Base-by-base conservation (phyloP, 1,140 invertebrate species). In the Dendrolimus punctatus region DNA sequence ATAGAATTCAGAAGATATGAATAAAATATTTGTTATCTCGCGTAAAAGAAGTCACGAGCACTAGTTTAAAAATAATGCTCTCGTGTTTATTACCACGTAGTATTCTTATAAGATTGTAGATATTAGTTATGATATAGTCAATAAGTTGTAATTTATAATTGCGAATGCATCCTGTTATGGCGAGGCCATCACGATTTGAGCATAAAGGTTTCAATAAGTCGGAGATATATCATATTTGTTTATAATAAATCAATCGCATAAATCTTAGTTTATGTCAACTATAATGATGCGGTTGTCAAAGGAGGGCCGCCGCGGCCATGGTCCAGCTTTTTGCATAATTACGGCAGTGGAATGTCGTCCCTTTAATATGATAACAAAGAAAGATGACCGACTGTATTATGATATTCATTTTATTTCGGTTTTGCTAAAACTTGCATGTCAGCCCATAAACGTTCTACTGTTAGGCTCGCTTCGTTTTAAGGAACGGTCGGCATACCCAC, bases 271-370 rank as follows among this genome's bases (percentile, higher is more conserved):
- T 80, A 80, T 76, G 81, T 83, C 78, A 81, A 80, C 67, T 76
- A 81, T 85, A 85, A 83, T 78, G 80, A 85, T 78, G 79, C 70
- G 67, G 62, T 69, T 71, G 74, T 79, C 80, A 86, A 86, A 86
- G 82, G 61, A 57, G 64, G 63, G 62, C 82, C 73, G 82, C 77
- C 68, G 67, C 73, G 76, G 49, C 72, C 78, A 71, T 55, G 61
- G 78, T 75, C 80, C 76, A 77, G 78, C 76, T 84, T 84, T 86
- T 83, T 84, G 80, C 80, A 86, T 86, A 86, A 86, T 86, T 81
- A 81, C 68, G 68, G 53, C 59, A 62, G 66, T 66, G 80, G 80
- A 83, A 86, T 83, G 78, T 71, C 75, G 80, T 73, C 70, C 76
- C 61, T 74, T 73, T 80, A 76, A 84, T 82, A 83, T 83, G 68